Conservation (phyloP, 2,797 vertebrate genomes). For the Syndactyla subalaris region DNA sequence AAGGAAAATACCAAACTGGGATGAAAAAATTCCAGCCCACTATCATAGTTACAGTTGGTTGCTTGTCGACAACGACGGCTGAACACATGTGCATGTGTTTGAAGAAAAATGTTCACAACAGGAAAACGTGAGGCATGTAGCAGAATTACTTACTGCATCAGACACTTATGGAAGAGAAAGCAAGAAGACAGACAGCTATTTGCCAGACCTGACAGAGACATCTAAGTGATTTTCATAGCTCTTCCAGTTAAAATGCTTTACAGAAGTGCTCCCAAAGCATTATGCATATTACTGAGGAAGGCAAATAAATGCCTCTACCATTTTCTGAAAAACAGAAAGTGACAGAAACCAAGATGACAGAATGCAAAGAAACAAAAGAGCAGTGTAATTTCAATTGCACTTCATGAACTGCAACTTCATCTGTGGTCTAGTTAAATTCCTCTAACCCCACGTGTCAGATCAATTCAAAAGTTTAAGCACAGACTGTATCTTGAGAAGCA, state of each 20-base stretch:
- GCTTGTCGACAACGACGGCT: not conserved
- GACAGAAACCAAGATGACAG: not conserved
- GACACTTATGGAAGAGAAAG: not conserved
- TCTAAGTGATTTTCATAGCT: not conserved
- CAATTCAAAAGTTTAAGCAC: not conserved
- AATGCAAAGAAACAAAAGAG: not conserved
- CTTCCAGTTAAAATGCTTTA: not conserved
- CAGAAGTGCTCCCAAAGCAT: not conserved
- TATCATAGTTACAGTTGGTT: not conserved
- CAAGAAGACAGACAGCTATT: slow-evolving; percentile 12
- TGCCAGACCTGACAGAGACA: not conserved
- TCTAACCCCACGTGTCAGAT: not conserved
- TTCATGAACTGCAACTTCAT: not conserved
- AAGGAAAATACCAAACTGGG: slow-evolving; percentile 1
- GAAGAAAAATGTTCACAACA: not conserved
- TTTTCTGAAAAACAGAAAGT: not conserved
- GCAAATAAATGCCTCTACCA: not conserved
- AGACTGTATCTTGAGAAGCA: not conserved
- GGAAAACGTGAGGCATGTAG: not conserved
- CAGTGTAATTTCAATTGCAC: not conserved
- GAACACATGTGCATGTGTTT: not conserved
- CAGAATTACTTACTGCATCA: not conserved
- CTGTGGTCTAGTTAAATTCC: not conserved
- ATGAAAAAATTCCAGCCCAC: not conserved
- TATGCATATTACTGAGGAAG: not conserved